Percentiles rank a stretch among this genome's conserved stretches.
These are phyloP conservation scores for Ammodytes dubius DNA, from an alignment of 2,113 vertebrate species.

Conservation along the genomic window DNA sequence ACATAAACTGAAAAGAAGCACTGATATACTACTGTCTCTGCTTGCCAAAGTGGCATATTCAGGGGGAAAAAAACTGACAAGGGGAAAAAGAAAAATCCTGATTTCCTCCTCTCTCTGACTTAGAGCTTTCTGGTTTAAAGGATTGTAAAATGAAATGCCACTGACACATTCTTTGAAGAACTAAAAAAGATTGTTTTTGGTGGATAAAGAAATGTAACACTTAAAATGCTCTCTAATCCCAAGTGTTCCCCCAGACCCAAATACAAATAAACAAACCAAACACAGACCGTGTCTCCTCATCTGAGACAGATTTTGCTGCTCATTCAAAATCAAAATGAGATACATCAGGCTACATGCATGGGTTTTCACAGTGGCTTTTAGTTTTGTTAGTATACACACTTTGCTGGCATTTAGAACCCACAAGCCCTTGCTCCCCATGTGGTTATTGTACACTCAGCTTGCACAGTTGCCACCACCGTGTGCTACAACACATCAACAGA, in stretches of 20 bases:
- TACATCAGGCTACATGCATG: neutral
- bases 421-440: slow-evolving; percentile 43
- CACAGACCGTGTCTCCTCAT: neutral
- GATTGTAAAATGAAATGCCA: slow-evolving; percentile 33
- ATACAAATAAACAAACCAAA: slow-evolving; percentile 37
- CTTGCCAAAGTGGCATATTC: slow-evolving; percentile 20
- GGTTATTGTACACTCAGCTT: slow-evolving; percentile 43
- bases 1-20: slow-evolving; percentile 13
- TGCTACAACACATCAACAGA: slow-evolving; percentile 56
- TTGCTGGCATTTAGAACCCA: slow-evolving; percentile 44
- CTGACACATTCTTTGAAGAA: slow-evolving; percentile 37
- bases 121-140: neutral
- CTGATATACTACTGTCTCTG: neutral
- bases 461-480: slow-evolving; percentile 36
- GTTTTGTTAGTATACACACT: slow-evolving; percentile 19
- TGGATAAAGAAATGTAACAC: slow-evolving; percentile 5
- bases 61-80: neutral
- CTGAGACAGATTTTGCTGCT: neutral
- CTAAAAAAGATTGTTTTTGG: slow-evolving; percentile 23
- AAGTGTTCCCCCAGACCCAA: slow-evolving; percentile 9
- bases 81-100: slow-evolving; percentile 2
- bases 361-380: slow-evolving; percentile 18
- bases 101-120: slow-evolving; percentile 24
- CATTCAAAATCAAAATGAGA: slow-evolving; percentile 26
- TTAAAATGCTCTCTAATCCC: slow-evolving; percentile 42